phyloP scores from a whole-genome alignment of 30 jellyfish, hydroid and myxozoan species.

The Euphysa ruthae region DNA sequence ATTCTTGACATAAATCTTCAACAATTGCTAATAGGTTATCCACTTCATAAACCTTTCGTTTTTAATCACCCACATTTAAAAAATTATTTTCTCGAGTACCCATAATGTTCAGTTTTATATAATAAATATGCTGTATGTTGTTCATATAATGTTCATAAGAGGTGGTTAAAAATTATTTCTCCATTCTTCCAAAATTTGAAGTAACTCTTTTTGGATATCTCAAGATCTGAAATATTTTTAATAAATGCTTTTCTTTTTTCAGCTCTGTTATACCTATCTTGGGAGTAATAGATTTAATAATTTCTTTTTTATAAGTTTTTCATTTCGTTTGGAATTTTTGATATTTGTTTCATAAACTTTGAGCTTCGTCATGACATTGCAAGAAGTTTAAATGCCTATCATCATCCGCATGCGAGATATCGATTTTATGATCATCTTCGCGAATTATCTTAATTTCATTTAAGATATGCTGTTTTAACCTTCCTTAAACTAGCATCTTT shows the following conservation, averaged over 20 bases:
- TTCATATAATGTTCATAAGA: constrained; percentile 36
- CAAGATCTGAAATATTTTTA: constrained; percentile 39
- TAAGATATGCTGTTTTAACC: constrained; percentile 50
- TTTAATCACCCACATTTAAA: constrained; percentile 74
- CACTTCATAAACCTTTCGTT: constrained; percentile 79
- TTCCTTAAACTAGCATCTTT: constrained; percentile 56
- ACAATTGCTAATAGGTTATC: constrained; percentile 53
- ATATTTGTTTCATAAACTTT: constrained; percentile 11
- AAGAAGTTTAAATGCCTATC: constrained; percentile 53
- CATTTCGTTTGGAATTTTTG: constrained; percentile 36
- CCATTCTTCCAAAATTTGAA: constrained; percentile 90
- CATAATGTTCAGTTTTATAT: constrained; percentile 40
- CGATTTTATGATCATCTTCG: constrained; percentile 42
- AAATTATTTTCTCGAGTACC: constrained; percentile 69
- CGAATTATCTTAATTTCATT: constrained; percentile 22
- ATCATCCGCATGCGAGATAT: constrained; percentile 15
- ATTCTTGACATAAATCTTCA: constrained; percentile 66
- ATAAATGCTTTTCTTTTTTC: constrained; percentile 49
- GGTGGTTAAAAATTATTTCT: constrained; percentile 69
- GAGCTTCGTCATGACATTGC: constrained; percentile 42
- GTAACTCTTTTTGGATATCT: constrained; percentile 49
- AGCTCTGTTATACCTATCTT: constrained; percentile 39
- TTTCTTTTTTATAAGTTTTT: constrained; percentile 38
- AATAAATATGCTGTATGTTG: constrained; percentile 35
- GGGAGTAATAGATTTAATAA: constrained; percentile 45